Percentiles rank a stretch among this genome's conserved stretches.
Evolutionary conservation across 2,113 vertebrate genomes (phyloP).

Genomic region (Cairina moschata): DNA sequence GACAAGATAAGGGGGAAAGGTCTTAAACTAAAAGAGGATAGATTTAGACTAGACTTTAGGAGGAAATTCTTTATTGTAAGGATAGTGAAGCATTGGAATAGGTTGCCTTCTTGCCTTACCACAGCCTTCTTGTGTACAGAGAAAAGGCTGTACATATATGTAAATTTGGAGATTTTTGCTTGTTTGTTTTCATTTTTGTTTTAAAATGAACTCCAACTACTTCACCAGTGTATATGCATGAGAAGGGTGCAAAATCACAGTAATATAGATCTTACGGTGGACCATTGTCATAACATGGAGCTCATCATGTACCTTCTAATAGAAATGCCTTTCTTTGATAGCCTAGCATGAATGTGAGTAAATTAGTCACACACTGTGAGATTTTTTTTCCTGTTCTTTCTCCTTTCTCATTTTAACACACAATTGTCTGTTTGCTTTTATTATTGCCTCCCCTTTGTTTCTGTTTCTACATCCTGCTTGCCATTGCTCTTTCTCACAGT

Average conservation of each 20-base stretch:
- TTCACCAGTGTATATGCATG: not conserved
- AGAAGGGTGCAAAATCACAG: not conserved
- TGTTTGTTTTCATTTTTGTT: not conserved
- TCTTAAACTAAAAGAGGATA: too few species aligned
- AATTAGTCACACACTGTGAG: not conserved
- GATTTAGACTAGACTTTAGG: too few species aligned
- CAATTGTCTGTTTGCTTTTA: not conserved
- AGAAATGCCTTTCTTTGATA: not conserved
- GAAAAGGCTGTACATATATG: not conserved
- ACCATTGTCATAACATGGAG: not conserved
- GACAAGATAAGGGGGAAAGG: too few species aligned
- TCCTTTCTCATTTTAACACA: not conserved
- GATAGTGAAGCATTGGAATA: too few species aligned
- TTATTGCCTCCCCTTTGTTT: not conserved
- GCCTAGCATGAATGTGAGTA: not conserved
- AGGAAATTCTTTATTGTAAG: too few species aligned
- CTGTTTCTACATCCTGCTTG: not conserved
- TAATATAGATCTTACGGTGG: not conserved
- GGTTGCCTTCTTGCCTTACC: too few species aligned
- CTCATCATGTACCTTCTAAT: not conserved
- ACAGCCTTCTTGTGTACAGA: too few species aligned
- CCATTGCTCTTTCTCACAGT: not conserved
- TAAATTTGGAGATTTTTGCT: not conserved
- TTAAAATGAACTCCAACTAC: not conserved
- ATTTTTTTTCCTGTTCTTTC: not conserved